Conservation (phyloP, 2,797 vertebrate species). For the Chiloscyllium punctatum region DNA sequence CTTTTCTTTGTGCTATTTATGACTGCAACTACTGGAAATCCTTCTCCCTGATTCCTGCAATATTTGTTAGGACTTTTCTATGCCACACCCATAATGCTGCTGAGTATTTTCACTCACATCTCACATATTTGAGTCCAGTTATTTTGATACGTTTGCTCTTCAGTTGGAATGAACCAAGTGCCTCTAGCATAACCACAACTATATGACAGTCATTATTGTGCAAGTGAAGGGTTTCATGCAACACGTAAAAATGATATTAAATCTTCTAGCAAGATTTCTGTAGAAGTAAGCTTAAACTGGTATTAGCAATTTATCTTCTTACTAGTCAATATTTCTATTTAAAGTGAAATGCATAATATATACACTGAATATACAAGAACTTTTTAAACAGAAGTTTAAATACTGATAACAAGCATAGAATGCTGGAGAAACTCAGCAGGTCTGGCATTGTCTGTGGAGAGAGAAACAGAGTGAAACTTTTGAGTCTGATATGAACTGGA, state of each 20-base stretch:
- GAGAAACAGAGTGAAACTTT: no score
- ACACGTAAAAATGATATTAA: neutral
- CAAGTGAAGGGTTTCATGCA: neutral
- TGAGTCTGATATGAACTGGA: no score
- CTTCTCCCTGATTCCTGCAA: neutral
- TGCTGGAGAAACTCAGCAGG: no score
- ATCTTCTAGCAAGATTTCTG: neutral
- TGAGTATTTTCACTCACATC: neutral
- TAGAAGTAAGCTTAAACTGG: neutral
- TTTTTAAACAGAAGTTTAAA: neutral
- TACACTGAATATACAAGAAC: no score
- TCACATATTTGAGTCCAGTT: neutral
- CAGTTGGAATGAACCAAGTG: neutral
- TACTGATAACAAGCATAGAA: neutral
- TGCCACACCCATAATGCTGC: neutral
- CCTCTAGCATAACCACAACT: neutral
- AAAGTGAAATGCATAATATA: neutral
- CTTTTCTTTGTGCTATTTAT: no score
- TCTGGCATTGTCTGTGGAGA: no score
- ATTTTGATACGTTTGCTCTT: neutral
- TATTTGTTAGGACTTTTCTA: neutral
- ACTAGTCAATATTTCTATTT: neutral
- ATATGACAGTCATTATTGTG: neutral
- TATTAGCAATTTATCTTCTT: neutral
- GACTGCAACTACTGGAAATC: neutral